Percentiles rank a stretch among this genome's conserved stretches.
Conservation (phyloP, 2,797 vertebrate genomes). For the Pelobates cultripes region DNA sequence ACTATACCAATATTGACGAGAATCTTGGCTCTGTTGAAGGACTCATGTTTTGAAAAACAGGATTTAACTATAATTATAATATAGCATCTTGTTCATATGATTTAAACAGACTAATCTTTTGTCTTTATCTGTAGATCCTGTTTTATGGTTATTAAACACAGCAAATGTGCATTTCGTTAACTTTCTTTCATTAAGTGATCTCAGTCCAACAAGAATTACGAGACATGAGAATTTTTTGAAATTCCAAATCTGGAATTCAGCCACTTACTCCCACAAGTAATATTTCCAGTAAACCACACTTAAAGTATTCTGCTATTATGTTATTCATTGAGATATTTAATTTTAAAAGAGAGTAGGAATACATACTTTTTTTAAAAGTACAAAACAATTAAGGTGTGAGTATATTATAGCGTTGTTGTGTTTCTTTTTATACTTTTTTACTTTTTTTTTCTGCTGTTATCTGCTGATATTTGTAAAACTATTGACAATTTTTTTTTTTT, state of each 20-base stretch:
- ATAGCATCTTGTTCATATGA: constrained; percentile 22
- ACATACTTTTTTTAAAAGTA: too few species aligned
- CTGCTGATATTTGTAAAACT: too few species aligned
- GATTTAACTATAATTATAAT: constrained; percentile 40
- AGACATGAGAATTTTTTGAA: constrained; percentile 8
- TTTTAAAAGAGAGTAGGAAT: too few species aligned
- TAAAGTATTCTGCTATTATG: constrained; percentile 12
- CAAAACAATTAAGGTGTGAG: too few species aligned
- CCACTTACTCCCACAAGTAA: constrained; percentile 27
- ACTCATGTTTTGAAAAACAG: constrained; percentile 42
- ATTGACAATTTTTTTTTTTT: too few species aligned
- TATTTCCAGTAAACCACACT: constrained; percentile 14
- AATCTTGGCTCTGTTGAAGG: constrained; percentile 28
- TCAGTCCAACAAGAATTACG: constrained; percentile 30
- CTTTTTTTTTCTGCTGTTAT: too few species aligned
- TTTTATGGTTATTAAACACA: constrained; percentile 25
- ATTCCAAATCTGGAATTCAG: constrained; percentile 10
- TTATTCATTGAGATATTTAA: not conserved
- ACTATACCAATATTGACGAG: constrained; percentile 44
- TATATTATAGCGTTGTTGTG: too few species aligned
- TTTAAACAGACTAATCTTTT: constrained; percentile 41
- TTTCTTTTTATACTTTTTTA: too few species aligned
- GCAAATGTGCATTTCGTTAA: constrained; percentile 13
- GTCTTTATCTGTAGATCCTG: constrained; percentile 25
- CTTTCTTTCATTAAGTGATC: constrained; percentile 6